These are phyloP conservation scores for Drosophila busckii DNA, from an alignment of 1,140 invertebrate genomes.

Conservation along the genomic window DNA sequence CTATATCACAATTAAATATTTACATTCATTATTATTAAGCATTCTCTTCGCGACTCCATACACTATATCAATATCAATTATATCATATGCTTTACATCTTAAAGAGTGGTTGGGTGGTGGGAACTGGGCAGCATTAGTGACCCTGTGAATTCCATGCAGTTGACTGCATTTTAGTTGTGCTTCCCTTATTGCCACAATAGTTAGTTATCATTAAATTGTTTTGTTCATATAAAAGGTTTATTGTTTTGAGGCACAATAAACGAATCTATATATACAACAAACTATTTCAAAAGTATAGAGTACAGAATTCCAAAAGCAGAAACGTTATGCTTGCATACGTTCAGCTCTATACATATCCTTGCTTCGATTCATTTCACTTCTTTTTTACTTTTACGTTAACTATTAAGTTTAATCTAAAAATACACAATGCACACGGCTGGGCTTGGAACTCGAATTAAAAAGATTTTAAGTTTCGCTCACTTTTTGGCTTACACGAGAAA, in stretches of 20 bases:
- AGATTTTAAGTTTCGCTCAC: slow-evolving; percentile 13
- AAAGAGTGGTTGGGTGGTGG: slow-evolving; percentile 44
- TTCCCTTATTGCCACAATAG: slow-evolving; percentile 16
- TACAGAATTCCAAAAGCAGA: slow-evolving; percentile 6
- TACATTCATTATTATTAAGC: slow-evolving; percentile 69
- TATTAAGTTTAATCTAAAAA: slow-evolving; percentile 13
- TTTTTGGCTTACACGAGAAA: slow-evolving; percentile 21
- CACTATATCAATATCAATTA: too few species aligned
- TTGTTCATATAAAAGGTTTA: slow-evolving; percentile 16
- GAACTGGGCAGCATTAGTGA: slow-evolving; percentile 16
- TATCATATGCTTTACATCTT: slow-evolving; percentile 33
- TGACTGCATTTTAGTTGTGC: slow-evolving; percentile 22
- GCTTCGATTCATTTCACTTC: slow-evolving; percentile 12
- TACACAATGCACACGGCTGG: slow-evolving; percentile 8
- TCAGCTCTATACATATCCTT: slow-evolving; percentile 34
- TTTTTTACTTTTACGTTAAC: not conserved
- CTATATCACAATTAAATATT: slow-evolving; percentile 77
- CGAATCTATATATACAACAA: slow-evolving; percentile 21
- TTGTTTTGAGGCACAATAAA: slow-evolving; percentile 11
- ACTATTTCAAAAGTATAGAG: slow-evolving; percentile 17
- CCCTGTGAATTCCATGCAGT: slow-evolving; percentile 33
- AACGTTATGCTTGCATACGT: slow-evolving; percentile 45
- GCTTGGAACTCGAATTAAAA: slow-evolving; percentile 27
- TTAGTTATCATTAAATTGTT: slow-evolving; percentile 2
- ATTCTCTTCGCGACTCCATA: too few species aligned